phyloP scores from a whole-genome alignment of 35 echinoderm and acorn worm genomes.

The Stichopus chloronotus region DNA sequence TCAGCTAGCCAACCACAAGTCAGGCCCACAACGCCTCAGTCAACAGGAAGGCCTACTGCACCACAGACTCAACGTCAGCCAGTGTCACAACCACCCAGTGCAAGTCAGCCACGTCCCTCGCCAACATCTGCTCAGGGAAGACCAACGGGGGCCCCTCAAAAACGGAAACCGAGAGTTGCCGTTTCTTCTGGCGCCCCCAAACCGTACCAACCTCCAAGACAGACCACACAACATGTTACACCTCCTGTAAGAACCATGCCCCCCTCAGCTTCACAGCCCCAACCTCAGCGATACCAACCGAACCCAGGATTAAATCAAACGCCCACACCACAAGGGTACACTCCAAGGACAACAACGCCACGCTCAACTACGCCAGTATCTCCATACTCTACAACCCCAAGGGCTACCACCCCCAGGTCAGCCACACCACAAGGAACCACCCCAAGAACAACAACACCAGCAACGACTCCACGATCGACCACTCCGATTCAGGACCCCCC shows the following conservation, averaged over 20 bases:
- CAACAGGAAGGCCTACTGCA: not conserved
- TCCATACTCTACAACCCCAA: not conserved
- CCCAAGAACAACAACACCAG: not conserved
- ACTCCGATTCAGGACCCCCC: not conserved
- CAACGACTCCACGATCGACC: not conserved
- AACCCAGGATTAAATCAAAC: not conserved
- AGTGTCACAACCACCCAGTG: conserved; percentile 2
- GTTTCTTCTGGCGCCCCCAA: conserved; percentile 33
- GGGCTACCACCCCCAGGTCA: not conserved
- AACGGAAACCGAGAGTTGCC: conserved; percentile 32
- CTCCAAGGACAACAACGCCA: not conserved
- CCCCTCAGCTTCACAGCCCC: conserved; percentile 48
- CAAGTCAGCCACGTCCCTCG: conserved; percentile 24
- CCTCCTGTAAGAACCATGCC: conserved; percentile 26
- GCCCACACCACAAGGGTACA: not conserved
- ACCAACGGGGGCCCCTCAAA: conserved; percentile 17
- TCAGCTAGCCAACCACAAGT: conserved; percentile 23
- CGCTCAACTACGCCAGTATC: not conserved
- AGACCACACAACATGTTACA: conserved; percentile 19
- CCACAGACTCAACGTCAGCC: not conserved
- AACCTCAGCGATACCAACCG: not conserved
- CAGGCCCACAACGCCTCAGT: conserved; percentile 18
- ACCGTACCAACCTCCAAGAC: conserved; percentile 45
- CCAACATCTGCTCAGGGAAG: conserved; percentile 13
- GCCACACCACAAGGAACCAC: not conserved